These are phyloP conservation scores for Chymomyza procnemis DNA, from an alignment of 2,888 invertebrate genomes.

Conservation along the genomic window DNA sequence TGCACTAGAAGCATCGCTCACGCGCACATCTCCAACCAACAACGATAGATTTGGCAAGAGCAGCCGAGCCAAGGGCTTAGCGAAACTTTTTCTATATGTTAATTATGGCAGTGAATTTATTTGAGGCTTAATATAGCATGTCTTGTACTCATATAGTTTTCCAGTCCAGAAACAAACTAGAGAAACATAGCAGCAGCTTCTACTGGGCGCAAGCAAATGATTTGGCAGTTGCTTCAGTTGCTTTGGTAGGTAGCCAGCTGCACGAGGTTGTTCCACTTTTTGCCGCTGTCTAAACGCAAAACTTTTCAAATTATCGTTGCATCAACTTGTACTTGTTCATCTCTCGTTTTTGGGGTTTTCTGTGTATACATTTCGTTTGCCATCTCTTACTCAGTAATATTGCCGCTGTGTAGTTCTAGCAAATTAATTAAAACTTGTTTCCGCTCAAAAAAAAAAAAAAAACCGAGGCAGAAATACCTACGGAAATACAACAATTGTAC, in stretches of 20 bases:
- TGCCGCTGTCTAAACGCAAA: slow-evolving; percentile 66
- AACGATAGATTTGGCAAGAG: neutral
- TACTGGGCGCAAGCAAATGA: slow-evolving; percentile 21
- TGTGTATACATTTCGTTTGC: slow-evolving; percentile 6
- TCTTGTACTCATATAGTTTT: slow-evolving; percentile 56
- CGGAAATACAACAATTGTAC: neutral
- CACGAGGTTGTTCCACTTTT: slow-evolving; percentile 5
- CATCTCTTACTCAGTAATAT: neutral
- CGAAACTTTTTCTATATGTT: slow-evolving; percentile 74
- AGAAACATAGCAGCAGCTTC: neutral
- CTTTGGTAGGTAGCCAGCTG: neutral
- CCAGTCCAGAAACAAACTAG: neutral
- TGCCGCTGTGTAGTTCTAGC: slow-evolving; percentile 41
- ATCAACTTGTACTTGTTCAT: slow-evolving; percentile 51
- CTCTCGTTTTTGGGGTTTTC: slow-evolving; percentile 5
- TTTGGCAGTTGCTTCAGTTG: slow-evolving; percentile 29
- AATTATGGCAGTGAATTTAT: slow-evolving; percentile 72
- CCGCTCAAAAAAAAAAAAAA: slow-evolving; percentile 27
- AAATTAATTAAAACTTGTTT: slow-evolving; percentile 72
- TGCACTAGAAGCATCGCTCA: neutral
- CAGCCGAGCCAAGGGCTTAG: slow-evolving; percentile 5
- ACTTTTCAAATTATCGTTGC: slow-evolving; percentile 71
- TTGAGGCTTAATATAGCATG: slow-evolving; percentile 69
- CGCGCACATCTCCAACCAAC: neutral
- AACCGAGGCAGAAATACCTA: slow-evolving; percentile 10